Evolutionary conservation across 2,113 vertebrate genomes (phyloP), one percentile per base, ranked within the genome.

Genomic region (Mesocricetus auratus): DNA sequence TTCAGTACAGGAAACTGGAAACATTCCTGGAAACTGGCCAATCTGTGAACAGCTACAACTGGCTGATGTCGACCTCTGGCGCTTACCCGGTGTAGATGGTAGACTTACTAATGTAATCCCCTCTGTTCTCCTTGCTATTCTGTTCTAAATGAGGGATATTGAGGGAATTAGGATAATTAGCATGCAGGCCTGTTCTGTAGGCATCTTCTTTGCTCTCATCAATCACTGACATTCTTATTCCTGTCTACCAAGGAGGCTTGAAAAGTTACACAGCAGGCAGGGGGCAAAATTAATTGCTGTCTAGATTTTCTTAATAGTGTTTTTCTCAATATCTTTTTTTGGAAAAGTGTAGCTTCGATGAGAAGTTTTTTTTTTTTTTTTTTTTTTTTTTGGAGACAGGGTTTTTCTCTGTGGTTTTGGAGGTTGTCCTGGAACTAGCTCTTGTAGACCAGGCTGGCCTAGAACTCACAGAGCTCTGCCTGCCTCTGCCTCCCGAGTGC

Each of bases 241-340:
- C 75, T 47, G 42, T 66, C 78, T 90, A 86, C 47, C 87, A 86
- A 91, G 78, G 73, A 95, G 92, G 78, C 89, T 91, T 31, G 86
- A 53, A 68, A 91, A 93, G 83, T 83, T 87, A 29, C 78, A 69
- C 13, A 91, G 90, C 60, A 83, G 81, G 93, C 83, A 93, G 96
- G 68, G 87, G 90, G 89, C 83, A 74, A 87, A 93, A 75, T 91
- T 96, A 91, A 95, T 85, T 86, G 92, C 53, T 68, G 11, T 56
- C 89, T 91, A 89, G 93, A 94, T 96, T 86, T 95, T 11, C 85
- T 89, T 93, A 92, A 60, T 45, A 74, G 42, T 50, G 12, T 50
- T 79, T 7, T 69, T n/a, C 94, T 42, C 45, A 16, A 33, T 68
- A 87, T 47, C 26, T 4, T 45, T 39, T 71, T 39, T 47, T 45